phyloP scores from a whole-genome alignment of 2,113 vertebrate species.

The Ptychochromis oligacanthus region DNA sequence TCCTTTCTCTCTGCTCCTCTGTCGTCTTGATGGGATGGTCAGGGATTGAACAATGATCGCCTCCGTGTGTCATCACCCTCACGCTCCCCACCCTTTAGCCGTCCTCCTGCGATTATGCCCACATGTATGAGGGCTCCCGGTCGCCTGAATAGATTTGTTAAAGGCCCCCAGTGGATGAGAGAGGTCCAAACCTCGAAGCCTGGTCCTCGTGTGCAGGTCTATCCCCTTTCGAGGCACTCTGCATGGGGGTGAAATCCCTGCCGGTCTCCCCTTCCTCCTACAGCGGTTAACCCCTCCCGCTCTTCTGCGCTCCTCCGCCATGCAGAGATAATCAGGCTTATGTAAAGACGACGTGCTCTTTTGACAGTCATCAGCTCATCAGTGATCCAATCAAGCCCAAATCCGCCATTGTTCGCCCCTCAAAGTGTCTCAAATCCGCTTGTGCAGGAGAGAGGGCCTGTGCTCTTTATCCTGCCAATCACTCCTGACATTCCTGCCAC shows the following conservation, averaged over 20 bases:
- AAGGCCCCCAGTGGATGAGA: conserved; percentile 88
- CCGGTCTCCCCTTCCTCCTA: conserved; percentile 66
- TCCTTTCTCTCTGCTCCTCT: conserved; percentile 45
- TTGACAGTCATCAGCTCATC: conserved; percentile 97
- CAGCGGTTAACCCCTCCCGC: conserved; percentile 42
- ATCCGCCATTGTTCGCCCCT: conserved; percentile 89
- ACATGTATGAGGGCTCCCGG: conserved; percentile 77
- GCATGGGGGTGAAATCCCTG: conserved; percentile 83
- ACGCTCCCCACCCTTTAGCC: conserved; percentile 52
- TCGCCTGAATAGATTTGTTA: conserved; percentile 94
- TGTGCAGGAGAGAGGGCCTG: conserved; percentile 87
- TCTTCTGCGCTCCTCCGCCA: conserved; percentile 86
- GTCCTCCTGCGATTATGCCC: conserved; percentile 61
- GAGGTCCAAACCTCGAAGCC: conserved; percentile 81
- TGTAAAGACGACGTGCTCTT: conserved; percentile 99
- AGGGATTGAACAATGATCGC: conserved; percentile 66
- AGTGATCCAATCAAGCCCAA: conserved; percentile 99
- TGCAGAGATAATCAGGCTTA: conserved; percentile 99
- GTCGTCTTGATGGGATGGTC: conserved; percentile 60
- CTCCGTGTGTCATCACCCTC: conserved; percentile 65
- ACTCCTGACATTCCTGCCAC: conserved; percentile 98
- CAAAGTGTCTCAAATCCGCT: conserved; percentile 98
- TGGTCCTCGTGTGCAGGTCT: conserved; percentile 84
- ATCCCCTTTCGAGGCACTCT: conserved; percentile 85
- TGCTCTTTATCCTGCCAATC: conserved; percentile 97